phyloP scores from a whole-genome alignment of 30 jellyfish, hydroid and myxozoan genomes.

The Cassiopea xamachana region DNA sequence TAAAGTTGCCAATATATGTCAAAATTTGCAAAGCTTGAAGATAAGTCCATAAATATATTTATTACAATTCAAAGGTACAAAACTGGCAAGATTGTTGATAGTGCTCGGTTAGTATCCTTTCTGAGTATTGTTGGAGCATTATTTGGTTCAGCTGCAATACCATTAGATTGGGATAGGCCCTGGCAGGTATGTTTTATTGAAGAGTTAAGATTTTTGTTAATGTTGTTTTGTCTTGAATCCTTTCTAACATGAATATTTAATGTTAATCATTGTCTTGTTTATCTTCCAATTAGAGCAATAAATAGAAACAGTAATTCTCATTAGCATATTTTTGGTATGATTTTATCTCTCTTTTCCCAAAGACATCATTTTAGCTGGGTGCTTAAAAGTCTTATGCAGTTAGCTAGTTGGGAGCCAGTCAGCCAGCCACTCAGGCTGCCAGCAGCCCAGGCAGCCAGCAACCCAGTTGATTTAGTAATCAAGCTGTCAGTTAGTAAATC shows the following conservation, averaged over 20 bases:
- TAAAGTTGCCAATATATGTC: no score
- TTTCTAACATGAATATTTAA: neutral
- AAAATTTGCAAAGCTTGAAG: neutral
- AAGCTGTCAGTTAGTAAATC: neutral
- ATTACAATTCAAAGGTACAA: conserved; percentile 27
- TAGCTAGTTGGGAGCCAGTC: no score
- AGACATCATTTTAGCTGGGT: no score
- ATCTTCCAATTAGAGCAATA: no score
- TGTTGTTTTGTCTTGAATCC: neutral
- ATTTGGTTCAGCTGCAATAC: conserved; percentile 91
- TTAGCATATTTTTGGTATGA: no score
- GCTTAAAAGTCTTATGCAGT: no score
- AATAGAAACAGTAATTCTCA: no score
- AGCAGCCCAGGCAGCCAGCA: no score
- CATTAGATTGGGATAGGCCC: conserved; percentile 98
- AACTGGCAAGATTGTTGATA: conserved; percentile 43
- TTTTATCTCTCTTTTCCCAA: no score
- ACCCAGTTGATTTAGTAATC: neutral
- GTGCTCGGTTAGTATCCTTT: conserved; percentile 43
- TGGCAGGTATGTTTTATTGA: conserved; percentile 83
- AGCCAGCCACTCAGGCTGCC: no score
- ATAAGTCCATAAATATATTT: neutral
- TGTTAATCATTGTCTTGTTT: neutral
- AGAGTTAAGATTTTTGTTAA: no score
- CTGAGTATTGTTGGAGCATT: conserved; percentile 79